A percentile compares a stretch with the other conserved stretches of the same genome.
Evolutionary conservation across 1,140 invertebrate genomes (phyloP).

Genomic region (Stenopsyche tienmushanensis): DNA sequence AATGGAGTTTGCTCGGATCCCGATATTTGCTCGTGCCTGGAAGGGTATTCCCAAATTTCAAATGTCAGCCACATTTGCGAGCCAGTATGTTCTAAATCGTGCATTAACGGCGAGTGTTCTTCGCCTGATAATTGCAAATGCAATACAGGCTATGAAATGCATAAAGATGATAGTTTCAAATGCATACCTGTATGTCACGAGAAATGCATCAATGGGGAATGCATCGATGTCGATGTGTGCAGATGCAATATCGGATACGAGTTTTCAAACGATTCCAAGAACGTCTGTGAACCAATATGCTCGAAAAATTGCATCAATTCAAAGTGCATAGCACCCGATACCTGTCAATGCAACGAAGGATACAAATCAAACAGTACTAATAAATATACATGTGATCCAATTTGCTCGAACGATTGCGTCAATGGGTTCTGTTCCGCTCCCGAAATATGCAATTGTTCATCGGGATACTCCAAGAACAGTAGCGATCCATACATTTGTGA

Average conservation of each 20-base stretch:
- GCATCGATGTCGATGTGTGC: slow-evolving; percentile 54
- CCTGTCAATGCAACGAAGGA: no score
- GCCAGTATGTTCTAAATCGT: slow-evolving; percentile 54
- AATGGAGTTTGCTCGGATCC: slow-evolving; percentile 51
- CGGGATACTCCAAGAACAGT: slow-evolving; percentile 54
- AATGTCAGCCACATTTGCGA: no score
- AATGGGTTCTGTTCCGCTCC: no score
- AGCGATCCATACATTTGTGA: slow-evolving; percentile 41
- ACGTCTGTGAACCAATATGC: no score
- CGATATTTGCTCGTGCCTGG: slow-evolving; percentile 51
- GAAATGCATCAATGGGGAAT: slow-evolving; percentile 58
- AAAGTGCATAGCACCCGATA: no score
- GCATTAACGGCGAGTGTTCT: slow-evolving; percentile 55
- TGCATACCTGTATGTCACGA: slow-evolving; percentile 52
- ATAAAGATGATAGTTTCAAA: slow-evolving; percentile 38
- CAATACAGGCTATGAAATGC: slow-evolving; percentile 45
- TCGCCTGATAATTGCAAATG: slow-evolving; percentile 58
- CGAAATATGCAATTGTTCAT: slow-evolving; percentile 56
- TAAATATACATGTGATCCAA: no score
- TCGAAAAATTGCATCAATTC: no score
- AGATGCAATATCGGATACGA: slow-evolving; percentile 56
- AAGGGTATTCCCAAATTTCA: no score
- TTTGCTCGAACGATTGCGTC: no score
- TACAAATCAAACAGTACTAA: no score
- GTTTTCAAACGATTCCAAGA: no score